Conservation (phyloP, 1,140 invertebrate genomes). For the Drosophila lowei region DNA sequence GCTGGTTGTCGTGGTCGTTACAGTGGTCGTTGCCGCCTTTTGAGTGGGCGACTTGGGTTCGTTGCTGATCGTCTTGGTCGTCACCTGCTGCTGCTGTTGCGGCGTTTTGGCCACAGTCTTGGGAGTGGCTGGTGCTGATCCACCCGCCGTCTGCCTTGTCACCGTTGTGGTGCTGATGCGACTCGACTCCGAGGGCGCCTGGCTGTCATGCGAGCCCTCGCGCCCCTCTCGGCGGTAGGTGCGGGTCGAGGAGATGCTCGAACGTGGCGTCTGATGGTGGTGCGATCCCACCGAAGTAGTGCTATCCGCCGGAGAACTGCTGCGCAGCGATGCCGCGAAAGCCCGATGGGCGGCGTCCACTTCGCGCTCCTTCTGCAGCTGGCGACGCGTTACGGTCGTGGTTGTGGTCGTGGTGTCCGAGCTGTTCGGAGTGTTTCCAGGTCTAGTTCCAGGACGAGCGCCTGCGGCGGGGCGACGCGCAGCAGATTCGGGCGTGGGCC, state of each 20-base stretch:
- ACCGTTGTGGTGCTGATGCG: slow-evolving; percentile 76
- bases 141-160: slow-evolving; percentile 46
- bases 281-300: slow-evolving; percentile 53
- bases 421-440: slow-evolving; percentile 22
- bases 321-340: slow-evolving; percentile 88
- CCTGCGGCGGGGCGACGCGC: slow-evolving; percentile 18
- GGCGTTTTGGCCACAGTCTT: slow-evolving; percentile 60
- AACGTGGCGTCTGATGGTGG: slow-evolving; percentile 62
- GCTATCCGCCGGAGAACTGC: slow-evolving; percentile 83
- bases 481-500: slow-evolving; percentile 18
- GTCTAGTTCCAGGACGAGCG: slow-evolving; percentile 26
- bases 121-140: slow-evolving; percentile 40
- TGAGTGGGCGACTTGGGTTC: slow-evolving; percentile 62
- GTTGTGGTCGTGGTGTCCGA: slow-evolving; percentile 34
- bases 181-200: slow-evolving; percentile 73
- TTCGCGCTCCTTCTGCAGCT: slow-evolving; percentile 83
- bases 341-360: slow-evolving; percentile 88
- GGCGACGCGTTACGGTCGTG: slow-evolving; percentile 53
- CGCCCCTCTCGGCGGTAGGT: slow-evolving; percentile 63
- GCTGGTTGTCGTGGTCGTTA: slow-evolving; percentile 54
- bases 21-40: slow-evolving; percentile 20
- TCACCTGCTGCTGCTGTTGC: slow-evolving; percentile 43
- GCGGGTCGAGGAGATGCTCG: slow-evolving; percentile 70
- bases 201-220: slow-evolving; percentile 78
- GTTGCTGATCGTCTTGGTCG: slow-evolving; percentile 48